Evolutionary conservation across 2,797 vertebrate genomes (phyloP).

Genomic region (Coccyzus lansbergi): DNA sequence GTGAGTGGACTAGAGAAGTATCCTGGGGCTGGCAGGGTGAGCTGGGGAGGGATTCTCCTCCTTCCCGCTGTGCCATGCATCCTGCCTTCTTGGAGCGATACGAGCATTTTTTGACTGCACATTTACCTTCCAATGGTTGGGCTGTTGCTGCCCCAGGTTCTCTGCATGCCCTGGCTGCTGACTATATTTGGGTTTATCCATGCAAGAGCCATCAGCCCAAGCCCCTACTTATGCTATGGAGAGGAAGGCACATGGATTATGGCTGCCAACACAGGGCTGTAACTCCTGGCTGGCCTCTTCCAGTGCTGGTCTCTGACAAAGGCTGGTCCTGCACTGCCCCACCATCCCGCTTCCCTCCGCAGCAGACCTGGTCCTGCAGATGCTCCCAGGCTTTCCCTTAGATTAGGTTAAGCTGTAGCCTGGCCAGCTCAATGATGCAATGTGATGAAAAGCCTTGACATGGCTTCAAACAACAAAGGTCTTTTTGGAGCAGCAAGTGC

Average conservation of each 20-base stretch:
- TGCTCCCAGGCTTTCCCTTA: neutral
- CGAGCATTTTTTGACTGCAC: fast-evolving
- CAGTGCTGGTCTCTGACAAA: fast-evolving
- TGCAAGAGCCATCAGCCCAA: neutral
- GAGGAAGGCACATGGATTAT: neutral
- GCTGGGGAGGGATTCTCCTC: neutral
- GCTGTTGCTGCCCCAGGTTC: neutral
- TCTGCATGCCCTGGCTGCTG: fast-evolving
- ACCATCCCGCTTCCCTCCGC: neutral
- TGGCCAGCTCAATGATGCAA: conserved; percentile 45
- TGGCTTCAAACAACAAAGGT: conserved; percentile 43
- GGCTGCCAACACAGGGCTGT: neutral
- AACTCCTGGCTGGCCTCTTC: neutral
- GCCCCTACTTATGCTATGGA: neutral
- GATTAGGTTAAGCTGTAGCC: neutral
- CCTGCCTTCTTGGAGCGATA: neutral
- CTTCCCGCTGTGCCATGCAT: fast-evolving
- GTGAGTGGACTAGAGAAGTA: neutral
- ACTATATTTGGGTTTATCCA: neutral
- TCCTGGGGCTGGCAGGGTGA: neutral
- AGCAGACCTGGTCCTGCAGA: neutral
- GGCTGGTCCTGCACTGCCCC: neutral
- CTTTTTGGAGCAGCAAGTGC: neutral
- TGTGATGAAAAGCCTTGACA: conserved; percentile 3
- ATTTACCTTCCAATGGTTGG: fast-evolving